Conservation (phyloP, 2,888 invertebrate species). For the Clanis bilineata region DNA sequence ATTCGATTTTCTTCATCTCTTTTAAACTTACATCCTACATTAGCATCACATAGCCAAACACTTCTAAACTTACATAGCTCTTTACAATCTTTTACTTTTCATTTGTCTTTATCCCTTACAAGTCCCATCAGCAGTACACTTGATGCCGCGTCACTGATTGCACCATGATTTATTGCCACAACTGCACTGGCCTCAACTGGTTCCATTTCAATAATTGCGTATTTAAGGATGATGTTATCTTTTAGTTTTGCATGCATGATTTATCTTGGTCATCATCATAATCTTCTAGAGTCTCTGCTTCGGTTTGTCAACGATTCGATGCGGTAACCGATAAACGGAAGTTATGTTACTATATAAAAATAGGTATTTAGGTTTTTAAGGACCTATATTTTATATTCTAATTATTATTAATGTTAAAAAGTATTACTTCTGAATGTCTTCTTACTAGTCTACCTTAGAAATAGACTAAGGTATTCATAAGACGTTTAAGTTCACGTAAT, state of each 20-base stretch:
- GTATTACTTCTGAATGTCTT: too few relatives aligned
- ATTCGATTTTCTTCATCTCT: too few relatives aligned
- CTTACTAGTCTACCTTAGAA: too few relatives aligned
- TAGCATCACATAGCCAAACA: background rate
- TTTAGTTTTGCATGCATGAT: background rate
- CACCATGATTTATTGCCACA: slow-evolving; percentile 22
- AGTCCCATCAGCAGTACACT: slow-evolving; percentile 9
- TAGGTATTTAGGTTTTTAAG: too few relatives aligned
- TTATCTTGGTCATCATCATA: background rate
- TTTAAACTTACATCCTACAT: too few relatives aligned
- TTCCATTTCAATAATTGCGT: slow-evolving; percentile 19
- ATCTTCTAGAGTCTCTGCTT: background rate
- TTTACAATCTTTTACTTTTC: slow-evolving; percentile 3
- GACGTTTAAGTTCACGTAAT: too few relatives aligned
- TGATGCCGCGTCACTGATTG: slow-evolving; percentile 22
- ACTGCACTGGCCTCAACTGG: slow-evolving; percentile 10
- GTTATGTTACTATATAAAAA: background rate
- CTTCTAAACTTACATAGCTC: slow-evolving; percentile 16
- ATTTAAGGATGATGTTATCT: slow-evolving; percentile 16
- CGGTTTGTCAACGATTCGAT: background rate
- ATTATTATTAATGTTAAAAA: too few relatives aligned
- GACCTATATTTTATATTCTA: too few relatives aligned
- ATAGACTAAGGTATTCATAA: too few relatives aligned
- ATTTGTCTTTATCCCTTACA: slow-evolving; percentile 13
- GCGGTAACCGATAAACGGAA: background rate